These are phyloP conservation scores for Dicranocentrus wangi DNA, from an alignment of 2,888 invertebrate genomes.

Conservation along the genomic window DNA sequence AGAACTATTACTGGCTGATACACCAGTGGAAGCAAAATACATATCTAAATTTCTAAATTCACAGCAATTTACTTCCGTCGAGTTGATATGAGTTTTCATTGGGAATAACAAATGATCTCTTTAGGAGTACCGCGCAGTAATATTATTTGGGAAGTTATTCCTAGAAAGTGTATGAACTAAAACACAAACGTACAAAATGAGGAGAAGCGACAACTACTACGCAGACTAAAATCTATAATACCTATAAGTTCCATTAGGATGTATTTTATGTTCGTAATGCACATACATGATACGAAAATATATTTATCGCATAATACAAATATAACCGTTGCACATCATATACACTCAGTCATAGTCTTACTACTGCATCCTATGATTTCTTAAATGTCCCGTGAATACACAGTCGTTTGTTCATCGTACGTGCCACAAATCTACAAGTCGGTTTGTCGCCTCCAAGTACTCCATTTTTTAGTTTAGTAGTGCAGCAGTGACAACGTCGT, in stretches of 20 bases:
- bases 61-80: slow-evolving; percentile 5
- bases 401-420: slow-evolving; percentile 1
- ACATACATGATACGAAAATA: too few species aligned
- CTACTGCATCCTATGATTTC: slow-evolving; percentile 4
- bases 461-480: too few species aligned
- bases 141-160: not conserved
- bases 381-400: slow-evolving; percentile 9
- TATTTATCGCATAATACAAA: not conserved
- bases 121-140: not conserved
- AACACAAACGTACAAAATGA: not conserved
- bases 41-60: not conserved
- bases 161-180: not conserved
- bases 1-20: not conserved
- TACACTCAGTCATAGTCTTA: not conserved
- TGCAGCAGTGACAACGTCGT: too few species aligned
- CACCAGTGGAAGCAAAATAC: not conserved
- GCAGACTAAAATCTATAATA: too few species aligned
- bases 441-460: not conserved
- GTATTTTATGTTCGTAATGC: too few species aligned
- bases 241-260: too few species aligned
- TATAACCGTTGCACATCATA: not conserved
- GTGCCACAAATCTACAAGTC: slow-evolving; percentile 17
- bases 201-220: not conserved
- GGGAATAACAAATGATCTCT: slow-evolving; percentile 17
- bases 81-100: slow-evolving; percentile 7